These are phyloP conservation scores for Altica lythri DNA, from an alignment of 2,888 invertebrate species.

Conservation along the genomic window DNA sequence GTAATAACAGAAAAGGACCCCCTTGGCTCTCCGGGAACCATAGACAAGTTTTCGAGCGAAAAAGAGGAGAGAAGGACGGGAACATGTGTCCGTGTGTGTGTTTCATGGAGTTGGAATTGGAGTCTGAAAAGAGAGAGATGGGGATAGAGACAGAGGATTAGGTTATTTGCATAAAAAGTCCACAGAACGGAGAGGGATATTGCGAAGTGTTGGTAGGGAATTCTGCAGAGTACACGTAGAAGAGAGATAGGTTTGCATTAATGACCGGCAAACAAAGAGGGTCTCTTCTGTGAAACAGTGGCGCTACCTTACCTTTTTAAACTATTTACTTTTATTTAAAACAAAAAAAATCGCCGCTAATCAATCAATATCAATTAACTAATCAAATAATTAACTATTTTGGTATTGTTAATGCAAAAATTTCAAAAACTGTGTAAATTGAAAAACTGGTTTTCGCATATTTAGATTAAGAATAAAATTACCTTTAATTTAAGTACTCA, in stretches of 20 bases:
- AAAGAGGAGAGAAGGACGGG: constrained; percentile 43
- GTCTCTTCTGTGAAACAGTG: constrained; percentile 33
- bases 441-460: too few relatives aligned
- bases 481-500: too few relatives aligned
- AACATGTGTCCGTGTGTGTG: constrained; percentile 52
- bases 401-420: too few relatives aligned
- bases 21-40: constrained; percentile 26
- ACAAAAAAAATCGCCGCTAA: not conserved
- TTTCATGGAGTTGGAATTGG: constrained; percentile 49
- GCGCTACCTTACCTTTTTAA: constrained; percentile 16
- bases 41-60: constrained; percentile 32
- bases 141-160: constrained; percentile 46
- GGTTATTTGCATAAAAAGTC: constrained; percentile 48
- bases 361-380: too few relatives aligned
- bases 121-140: constrained; percentile 48
- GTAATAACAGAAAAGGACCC: constrained; percentile 44
- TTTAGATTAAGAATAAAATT: too few relatives aligned
- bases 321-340: not conserved
- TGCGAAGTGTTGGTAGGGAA: constrained; percentile 39
- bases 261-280: constrained; percentile 49
- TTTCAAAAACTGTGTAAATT: too few relatives aligned
- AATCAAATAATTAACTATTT: too few relatives aligned
- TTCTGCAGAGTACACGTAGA: constrained; percentile 45
- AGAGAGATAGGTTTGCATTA: constrained; percentile 49
- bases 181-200: constrained; percentile 36